Evolutionary conservation across 2,888 invertebrate genomes (phyloP), one percentile per base, ranked within the genome.

Genomic region (Sinodicranocentrus sp.): DNA sequence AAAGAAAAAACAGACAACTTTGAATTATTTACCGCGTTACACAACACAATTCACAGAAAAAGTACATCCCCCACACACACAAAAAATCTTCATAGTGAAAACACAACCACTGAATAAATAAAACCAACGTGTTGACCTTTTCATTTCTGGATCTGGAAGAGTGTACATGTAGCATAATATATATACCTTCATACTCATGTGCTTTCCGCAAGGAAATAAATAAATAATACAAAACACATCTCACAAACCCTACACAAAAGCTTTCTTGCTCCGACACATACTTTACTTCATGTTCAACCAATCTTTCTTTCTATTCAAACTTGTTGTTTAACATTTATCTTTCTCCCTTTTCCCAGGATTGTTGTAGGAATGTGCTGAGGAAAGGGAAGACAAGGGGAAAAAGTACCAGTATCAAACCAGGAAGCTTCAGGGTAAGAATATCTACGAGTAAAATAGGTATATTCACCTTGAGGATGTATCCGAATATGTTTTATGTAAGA

Each of bases 11-110:
- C 71, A 79, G 63, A 79, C 79, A 78, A 19, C 6, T n/a, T 13
- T 78, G 70, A 78, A 78, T 78, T 78, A 78, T 78, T 78, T 78
- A 78, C 78, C 59, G 57, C 70, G 13, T 43, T n/a, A 33, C 33
- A 78, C 67, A 48, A 68, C 68, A 70, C 28, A 70, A 78, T 59
- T 68, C 39, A 78, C 57, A 57, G 23, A 13, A 21, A 65, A 39
- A 65, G 15, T 21, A 59, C 15, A 59, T 25, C 2, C 15, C 59
- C 1, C 15, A 23, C 19, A 67, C 67, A 43, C 68, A 48, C 23
- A 17, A 21, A 21, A 65, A 65, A 65, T 17, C 10, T 15, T 15
- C n/a, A 33, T 63, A 19, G 23, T 23, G 21, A 23, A 8, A 10
- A 57, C 57, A 19, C 26, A 28, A n/a, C n/a, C n/a, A n/a, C 48